Conservation (phyloP, 1,140 invertebrate genomes). For the Tyrophagus putrescentiae region DNA sequence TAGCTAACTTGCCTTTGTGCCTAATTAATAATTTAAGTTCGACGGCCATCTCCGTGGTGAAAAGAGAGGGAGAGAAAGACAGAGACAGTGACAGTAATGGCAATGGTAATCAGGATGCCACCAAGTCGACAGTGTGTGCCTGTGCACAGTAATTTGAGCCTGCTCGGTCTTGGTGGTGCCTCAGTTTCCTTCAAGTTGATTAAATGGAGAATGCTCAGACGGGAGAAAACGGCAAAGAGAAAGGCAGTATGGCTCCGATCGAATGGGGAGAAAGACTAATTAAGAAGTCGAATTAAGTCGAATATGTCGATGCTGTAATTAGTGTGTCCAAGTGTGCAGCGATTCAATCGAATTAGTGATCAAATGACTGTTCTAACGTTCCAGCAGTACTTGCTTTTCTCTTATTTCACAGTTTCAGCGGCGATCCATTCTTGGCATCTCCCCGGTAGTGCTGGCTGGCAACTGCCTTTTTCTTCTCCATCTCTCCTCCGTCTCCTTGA, state of each 20-base stretch:
- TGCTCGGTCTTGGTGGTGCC: too few species aligned
- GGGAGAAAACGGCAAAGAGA: too few species aligned
- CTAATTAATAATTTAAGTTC: too few species aligned
- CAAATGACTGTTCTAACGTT: conserved; percentile 10
- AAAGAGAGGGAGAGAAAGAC: too few species aligned
- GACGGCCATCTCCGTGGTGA: too few species aligned
- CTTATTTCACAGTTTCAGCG: conserved; percentile 16
- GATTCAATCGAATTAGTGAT: conserved; percentile 12
- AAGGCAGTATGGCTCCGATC: too few species aligned
- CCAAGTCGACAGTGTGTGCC: too few species aligned
- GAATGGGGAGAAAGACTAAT: conserved; percentile 1
- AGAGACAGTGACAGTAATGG: background rate
- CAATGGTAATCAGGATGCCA: background rate
- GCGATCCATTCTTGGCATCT: too few species aligned
- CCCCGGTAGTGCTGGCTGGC: background rate
- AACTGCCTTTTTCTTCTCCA: too few species aligned
- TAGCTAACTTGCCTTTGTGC: too few species aligned
- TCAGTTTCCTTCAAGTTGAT: background rate
- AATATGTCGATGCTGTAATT: conserved; percentile 14
- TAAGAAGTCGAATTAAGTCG: conserved; percentile 3
- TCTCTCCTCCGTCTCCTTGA: background rate
- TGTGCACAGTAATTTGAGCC: background rate
- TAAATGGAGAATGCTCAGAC: background rate
- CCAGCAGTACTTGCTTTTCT: too few species aligned
- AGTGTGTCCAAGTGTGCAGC: background rate